Evolutionary conservation across 1,140 invertebrate species (phyloP), one percentile per base, ranked within the genome.

Genomic region (Scaptomyza hsui): DNA sequence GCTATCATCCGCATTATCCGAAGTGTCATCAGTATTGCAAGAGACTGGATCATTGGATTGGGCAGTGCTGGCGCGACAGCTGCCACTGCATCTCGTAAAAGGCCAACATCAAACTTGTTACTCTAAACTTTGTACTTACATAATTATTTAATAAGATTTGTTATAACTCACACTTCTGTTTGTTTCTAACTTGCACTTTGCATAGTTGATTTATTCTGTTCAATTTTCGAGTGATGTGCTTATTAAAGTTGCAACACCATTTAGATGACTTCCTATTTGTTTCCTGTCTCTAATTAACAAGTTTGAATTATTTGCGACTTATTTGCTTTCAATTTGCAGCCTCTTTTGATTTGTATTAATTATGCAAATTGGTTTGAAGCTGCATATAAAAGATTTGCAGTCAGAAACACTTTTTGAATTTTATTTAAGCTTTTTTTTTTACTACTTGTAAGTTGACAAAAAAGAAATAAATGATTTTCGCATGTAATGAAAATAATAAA

Each of bases 21-120:
- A 80, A 71, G 35, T 91, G 89, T 41, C 72, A 89, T 32, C 49
- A 65, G n/a, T 91, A 90, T 65, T 91, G 89, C 71, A 77, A 78
- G 51, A 60, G 69, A 0, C 71, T 90, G 29, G 76, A 89, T 12
- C 89, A 91, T 32, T 91, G 89, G 89, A 79, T 90, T 39, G 89
- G 89, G 1, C 83, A 89, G 63, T 91, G 89, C 53, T 77, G 88
- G 49, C 65, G 67, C 47, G 73, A 89, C 5, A 82, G 63, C 21
- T 91, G 89, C 37, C 89, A 89, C 45, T 91, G 89, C 44, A 69
- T 86, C 18, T 88, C 80, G 0, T 83, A 61, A 29, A 29, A 10
- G 21, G 10, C 29, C 6, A 16, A 3, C 26, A 1, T 37, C 9
- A 32, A 18, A 1, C 15, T 32, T 7, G 26, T 9, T 4, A n/a